Base-by-base conservation (phyloP, 2,113 vertebrate genomes). In the Peromyscus maniculatus region DNA sequence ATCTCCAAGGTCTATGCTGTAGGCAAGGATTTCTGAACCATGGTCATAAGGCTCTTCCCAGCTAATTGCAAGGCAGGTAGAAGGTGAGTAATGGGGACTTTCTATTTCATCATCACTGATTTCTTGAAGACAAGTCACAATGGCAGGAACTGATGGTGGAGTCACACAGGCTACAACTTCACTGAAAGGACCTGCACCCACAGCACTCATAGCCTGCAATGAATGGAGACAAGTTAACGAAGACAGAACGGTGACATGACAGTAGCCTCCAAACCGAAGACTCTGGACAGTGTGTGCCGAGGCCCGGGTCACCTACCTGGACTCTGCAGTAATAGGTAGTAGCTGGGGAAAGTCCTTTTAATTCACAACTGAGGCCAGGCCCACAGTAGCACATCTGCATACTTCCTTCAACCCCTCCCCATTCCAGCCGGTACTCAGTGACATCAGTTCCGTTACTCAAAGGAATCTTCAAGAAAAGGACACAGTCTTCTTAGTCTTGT, bases 1-100 rank as follows among this genome's bases (percentile, higher is more conserved):
- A 96, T 99, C 99, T 95, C 99, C 99, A 31, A 99, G 99, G 98
- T 99, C 99, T 90, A 99, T 99, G 98, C 99, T 99, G 98, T 99
- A 99, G 97, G 99, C 99, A 49, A 99, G 99, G 98, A 99, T 99
- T 98, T 99, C 99, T 15, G 99, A 99, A 72, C 99, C 99, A 57
- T 99, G 99, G 98, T 99, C 99, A 94, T 99, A 99, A 2, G 99
- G 99, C 17, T 99, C 98, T 95, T 99, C 99, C 99, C 99, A 99
- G 97, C 98, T 98, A 94, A 99, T 93, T 49, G 99, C 99, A 98
- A 99, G 99, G 98, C 99, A 99, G 97, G 99, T 99, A 95, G 99
- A 99, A 22, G 99, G 99, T 78, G 99, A 99, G 98, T 99, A 99
- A 92, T 98, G 97, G 1, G 98, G 98, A 36, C 74, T 98, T 67